Evolutionary conservation across 2,797 vertebrate species (phyloP).

Genomic region (Pitangus sulphuratus): DNA sequence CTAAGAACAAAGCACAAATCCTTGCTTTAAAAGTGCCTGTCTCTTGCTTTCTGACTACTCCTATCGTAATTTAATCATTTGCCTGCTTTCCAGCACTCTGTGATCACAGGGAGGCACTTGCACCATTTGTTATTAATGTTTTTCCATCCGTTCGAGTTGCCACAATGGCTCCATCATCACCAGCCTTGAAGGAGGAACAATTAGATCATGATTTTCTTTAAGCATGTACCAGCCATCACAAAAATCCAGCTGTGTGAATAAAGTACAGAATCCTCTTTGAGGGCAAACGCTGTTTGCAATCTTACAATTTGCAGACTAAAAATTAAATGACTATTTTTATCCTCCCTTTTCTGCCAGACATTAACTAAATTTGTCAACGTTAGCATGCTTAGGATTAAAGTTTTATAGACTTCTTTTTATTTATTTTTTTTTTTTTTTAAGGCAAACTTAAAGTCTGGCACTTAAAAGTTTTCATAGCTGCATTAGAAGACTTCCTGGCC

Average conservation of each 20-base stretch:
- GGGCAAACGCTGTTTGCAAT: slow-evolving; percentile 39
- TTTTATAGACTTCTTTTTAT: background rate
- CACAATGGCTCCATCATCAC: background rate
- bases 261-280: background rate
- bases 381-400: slow-evolving; percentile 24
- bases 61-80: background rate
- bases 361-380: slow-evolving; percentile 32
- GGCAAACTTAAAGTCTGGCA: background rate
- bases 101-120: background rate
- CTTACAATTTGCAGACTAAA: slow-evolving; percentile 55
- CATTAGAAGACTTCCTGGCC: background rate
- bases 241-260: slow-evolving; percentile 54
- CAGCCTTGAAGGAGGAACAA: slow-evolving; percentile 10
- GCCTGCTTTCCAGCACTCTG: background rate
- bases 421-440: background rate
- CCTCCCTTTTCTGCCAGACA: background rate
- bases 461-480: background rate
- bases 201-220: slow-evolving; percentile 32
- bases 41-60: background rate
- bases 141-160: background rate
- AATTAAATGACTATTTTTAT: slow-evolving; percentile 60
- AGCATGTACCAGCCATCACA: slow-evolving; percentile 7
- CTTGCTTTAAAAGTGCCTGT: background rate
- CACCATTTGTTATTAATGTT: background rate
- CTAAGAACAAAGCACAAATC: background rate